These are phyloP conservation scores for Tragopan temminckii DNA, from an alignment of 2,797 vertebrate species.

Conservation along the genomic window DNA sequence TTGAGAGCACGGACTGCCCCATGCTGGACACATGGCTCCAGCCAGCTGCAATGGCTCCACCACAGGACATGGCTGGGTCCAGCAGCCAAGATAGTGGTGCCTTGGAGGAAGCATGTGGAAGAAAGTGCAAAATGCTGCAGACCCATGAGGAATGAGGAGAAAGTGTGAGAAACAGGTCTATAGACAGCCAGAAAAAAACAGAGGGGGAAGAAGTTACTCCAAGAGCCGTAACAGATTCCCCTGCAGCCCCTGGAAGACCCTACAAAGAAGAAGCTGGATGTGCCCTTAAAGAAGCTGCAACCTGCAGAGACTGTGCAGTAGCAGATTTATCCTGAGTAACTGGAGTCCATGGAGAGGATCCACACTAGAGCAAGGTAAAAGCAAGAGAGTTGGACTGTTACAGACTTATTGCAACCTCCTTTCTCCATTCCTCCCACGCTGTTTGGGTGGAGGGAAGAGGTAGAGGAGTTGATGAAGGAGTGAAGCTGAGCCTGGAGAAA, in stretches of 20 bases:
- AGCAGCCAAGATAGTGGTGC: background rate
- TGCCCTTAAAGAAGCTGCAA: background rate
- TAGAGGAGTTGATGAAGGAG: background rate
- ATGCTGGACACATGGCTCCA: background rate
- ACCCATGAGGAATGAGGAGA: background rate
- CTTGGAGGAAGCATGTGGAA: background rate
- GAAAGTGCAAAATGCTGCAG: background rate
- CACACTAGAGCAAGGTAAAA: background rate
- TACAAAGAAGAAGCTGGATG: background rate
- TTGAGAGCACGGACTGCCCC: accelerated
- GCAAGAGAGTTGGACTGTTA: background rate
- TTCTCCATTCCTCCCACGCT: background rate
- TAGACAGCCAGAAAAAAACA: background rate
- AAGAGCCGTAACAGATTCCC: background rate
- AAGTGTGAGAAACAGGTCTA: background rate
- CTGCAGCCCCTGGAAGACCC: background rate
- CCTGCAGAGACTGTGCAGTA: background rate
- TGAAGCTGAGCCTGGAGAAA: background rate
- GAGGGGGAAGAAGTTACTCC: background rate
- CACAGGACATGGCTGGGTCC: background rate
- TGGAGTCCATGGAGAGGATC: background rate
- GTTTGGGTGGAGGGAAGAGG: background rate
- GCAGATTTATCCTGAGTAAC: background rate
- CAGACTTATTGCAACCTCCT: background rate
- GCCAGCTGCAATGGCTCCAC: accelerated